These are phyloP conservation scores for Eudemis profundana DNA, from an alignment of 2,888 invertebrate genomes.

Conservation along the genomic window DNA sequence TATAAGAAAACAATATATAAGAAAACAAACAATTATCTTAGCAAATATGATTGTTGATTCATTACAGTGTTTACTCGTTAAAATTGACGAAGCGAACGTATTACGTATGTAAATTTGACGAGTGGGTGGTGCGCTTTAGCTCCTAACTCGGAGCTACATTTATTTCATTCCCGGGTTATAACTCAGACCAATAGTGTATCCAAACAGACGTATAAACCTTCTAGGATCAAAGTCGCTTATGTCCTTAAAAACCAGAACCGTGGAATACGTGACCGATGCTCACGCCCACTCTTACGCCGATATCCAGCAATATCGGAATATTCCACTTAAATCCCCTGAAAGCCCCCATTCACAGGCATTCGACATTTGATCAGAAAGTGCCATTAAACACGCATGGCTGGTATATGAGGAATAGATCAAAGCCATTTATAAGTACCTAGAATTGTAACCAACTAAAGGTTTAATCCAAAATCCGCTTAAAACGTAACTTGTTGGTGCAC, in stretches of 20 bases:
- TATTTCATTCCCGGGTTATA: constrained; percentile 76
- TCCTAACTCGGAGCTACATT: constrained; percentile 69
- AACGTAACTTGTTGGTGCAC: too few species aligned
- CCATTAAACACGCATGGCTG: constrained; percentile 32
- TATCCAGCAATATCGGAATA: constrained; percentile 55
- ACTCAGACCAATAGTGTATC: constrained; percentile 68
- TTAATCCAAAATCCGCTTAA: not conserved
- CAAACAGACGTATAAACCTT: constrained; percentile 18
- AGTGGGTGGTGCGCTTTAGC: constrained; percentile 69
- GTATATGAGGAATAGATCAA: constrained; percentile 8
- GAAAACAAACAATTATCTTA: constrained; percentile 14
- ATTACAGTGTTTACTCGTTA: constrained; percentile 43
- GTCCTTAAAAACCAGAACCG: constrained; percentile 8
- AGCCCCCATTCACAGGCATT: constrained; percentile 34
- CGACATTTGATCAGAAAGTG: constrained; percentile 35
- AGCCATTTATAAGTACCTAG: not conserved
- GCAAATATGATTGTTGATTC: constrained; percentile 38
- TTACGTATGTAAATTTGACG: constrained; percentile 57
- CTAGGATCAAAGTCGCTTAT: not conserved
- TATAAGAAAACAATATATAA: too few species aligned
- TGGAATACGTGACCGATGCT: constrained; percentile 75
- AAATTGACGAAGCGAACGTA: constrained; percentile 49
- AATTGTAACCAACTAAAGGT: not conserved
- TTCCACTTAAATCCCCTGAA: constrained; percentile 36
- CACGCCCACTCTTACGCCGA: constrained; percentile 68